Base-by-base conservation (phyloP, 2,888 invertebrate species). In the Drosophila multiciliata region DNA sequence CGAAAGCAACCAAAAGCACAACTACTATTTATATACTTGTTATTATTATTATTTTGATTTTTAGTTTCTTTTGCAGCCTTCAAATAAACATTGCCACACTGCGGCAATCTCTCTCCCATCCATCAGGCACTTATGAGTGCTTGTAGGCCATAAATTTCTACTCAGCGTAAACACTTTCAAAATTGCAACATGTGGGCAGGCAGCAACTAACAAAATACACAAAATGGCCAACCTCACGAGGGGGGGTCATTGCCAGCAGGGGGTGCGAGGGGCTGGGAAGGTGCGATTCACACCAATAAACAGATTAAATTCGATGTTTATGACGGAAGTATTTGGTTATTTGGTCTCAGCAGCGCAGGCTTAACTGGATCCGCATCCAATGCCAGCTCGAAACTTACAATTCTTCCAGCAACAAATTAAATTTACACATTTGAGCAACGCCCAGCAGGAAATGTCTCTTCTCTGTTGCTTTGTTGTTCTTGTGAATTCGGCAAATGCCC, bases 141-240 rank as follows among this genome's bases (percentile, higher is more conserved):
- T 45, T 77, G 83, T 83, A 73, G 57, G 83, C 78, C 79, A 89
- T 85, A 88, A 85, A 85, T 89, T 90, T 80, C 52, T 73, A 68
- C 66, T 66, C 69, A 74, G 66, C 73, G 72, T 85, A 85, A 85
- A 85, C 90, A 85, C 83, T 78, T 88, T 86, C 72, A 55, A 88
- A 88, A 83, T 80, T 85, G 90, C 90, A 85, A 71, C 87, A 89
- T 86, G 90, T 85, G 89, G 72, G 68, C 68, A 29, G 29, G 6
- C 29, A 29, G 29, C 29, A 73, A 75, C 42, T 66, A 55, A 45
- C 23, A 36, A 20, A 59, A 55, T n/a, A 29, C 9, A 17, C 52
- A 59, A 61, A 38, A 60, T 59, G 60, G 54, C 57, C 75, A 66
- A 66, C 55, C 26, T 38, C 15, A 45, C 8, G 38, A 11, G 11